A percentile compares a stretch with the other conserved stretches of the same genome.
Evolutionary conservation across 30 jellyfish, hydroid and myxozoan species (phyloP).

Genomic region (Pelagia noctiluca): DNA sequence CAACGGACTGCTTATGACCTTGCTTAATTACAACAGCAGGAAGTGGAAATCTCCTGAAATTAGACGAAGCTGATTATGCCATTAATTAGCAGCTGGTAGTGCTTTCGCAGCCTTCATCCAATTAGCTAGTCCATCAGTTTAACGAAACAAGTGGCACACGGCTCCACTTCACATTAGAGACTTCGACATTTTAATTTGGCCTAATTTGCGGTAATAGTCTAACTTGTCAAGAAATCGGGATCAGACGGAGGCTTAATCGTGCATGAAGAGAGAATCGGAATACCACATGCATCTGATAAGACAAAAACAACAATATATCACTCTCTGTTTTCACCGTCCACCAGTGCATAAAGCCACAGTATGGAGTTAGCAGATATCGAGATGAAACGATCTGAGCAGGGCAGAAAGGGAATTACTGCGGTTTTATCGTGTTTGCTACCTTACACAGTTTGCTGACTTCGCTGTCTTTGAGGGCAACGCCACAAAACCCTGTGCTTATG

Average conservation of each 20-base stretch:
- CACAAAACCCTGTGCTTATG: no score
- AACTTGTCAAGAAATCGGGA: background rate
- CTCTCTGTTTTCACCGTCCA: background rate
- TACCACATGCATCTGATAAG: background rate
- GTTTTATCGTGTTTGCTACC: conserved; percentile 1
- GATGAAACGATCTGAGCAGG: background rate
- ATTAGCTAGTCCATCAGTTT: no score
- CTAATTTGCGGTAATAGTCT: background rate
- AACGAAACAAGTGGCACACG: no score
- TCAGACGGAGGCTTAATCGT: background rate
- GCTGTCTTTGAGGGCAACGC: background rate
- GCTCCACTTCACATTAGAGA: no score
- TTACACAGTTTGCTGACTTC: background rate
- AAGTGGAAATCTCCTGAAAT: no score
- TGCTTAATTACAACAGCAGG: no score
- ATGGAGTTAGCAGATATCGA: background rate
- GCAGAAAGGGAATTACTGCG: background rate
- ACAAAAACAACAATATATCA: background rate
- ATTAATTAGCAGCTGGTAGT: no score
- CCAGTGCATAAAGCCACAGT: conserved; percentile 4
- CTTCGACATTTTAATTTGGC: background rate
- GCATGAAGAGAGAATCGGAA: background rate
- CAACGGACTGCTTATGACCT: no score
- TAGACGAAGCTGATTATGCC: no score
- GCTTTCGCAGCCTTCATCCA: no score